Evolutionary conservation across 2,888 invertebrate species (phyloP).

Genomic region (Polyommatus iphigenia): DNA sequence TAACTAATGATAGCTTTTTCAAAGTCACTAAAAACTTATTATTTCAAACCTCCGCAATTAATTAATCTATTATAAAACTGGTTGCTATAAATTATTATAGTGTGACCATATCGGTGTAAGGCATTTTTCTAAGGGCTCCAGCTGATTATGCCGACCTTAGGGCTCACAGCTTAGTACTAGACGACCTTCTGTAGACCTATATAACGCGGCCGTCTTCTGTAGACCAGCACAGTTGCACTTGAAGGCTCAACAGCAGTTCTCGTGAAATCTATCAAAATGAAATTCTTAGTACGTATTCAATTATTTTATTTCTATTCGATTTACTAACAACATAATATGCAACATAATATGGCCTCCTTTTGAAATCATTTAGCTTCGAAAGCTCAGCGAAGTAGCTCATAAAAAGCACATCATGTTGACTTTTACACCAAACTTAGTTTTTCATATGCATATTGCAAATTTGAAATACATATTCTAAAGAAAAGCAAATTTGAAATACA

Average conservation of each 20-base stretch:
- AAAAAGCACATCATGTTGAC: not conserved
- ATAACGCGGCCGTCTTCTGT: constrained; percentile 61
- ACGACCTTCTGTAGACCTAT: constrained; percentile 67
- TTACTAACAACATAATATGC: too few species aligned
- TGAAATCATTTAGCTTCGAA: too few species aligned
- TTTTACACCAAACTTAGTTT: not conserved
- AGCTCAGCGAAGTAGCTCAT: too few species aligned
- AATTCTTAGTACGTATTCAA: constrained; percentile 68
- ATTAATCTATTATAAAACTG: constrained; percentile 39
- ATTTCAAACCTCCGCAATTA: not conserved
- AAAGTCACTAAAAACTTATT: not conserved
- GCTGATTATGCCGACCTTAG: constrained; percentile 62
- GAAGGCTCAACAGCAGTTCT: constrained; percentile 74
- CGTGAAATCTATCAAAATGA: constrained; percentile 72
- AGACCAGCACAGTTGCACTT: constrained; percentile 67
- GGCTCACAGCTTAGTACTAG: constrained; percentile 43
- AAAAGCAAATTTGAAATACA: too few species aligned
- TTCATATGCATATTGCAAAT: too few species aligned
- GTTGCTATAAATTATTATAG: constrained; percentile 51
- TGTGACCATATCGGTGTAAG: constrained; percentile 35
- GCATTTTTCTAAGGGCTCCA: constrained; percentile 56
- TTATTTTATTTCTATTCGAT: not conserved
- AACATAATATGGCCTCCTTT: not conserved
- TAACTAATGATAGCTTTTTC: not conserved
- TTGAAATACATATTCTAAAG: too few species aligned